Evolutionary conservation across 2,113 vertebrate species (phyloP).

Genomic region (Paradoxurus hermaphroditus): DNA sequence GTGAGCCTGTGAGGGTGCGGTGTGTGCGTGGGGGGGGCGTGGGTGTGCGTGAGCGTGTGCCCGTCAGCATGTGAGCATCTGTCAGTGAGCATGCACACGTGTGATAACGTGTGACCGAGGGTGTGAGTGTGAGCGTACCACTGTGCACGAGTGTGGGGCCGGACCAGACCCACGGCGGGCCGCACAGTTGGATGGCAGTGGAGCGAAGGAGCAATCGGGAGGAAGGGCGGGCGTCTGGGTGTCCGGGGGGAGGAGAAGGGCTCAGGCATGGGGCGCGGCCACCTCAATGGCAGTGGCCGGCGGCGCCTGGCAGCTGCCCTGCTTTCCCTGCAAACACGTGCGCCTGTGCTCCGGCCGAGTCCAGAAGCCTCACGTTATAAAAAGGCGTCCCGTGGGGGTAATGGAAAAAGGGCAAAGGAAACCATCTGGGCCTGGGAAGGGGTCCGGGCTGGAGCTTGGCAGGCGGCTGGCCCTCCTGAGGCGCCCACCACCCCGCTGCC

Average conservation of each 20-base stretch:
- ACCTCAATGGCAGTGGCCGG: neutral
- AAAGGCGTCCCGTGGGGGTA: constrained; percentile 46
- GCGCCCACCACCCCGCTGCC: neutral
- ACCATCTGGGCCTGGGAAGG: neutral
- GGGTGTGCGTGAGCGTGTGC: neutral
- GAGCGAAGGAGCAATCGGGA: neutral
- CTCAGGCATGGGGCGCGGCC: neutral
- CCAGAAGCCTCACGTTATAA: constrained; percentile 38
- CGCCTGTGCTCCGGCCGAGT: neutral
- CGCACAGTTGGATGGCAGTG: neutral
- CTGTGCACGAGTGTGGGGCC: neutral
- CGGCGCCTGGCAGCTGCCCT: neutral
- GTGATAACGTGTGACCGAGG: neutral
- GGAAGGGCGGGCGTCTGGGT: neutral
- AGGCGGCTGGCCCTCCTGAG: neutral
- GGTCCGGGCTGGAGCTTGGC: constrained; percentile 51
- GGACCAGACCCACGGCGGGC: neutral
- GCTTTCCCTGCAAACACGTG: neutral
- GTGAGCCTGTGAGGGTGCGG: neutral
- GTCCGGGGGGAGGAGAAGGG: neutral
- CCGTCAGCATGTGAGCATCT: neutral
- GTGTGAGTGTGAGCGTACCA: neutral
- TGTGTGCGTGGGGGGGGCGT: neutral
- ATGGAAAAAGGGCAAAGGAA: constrained; percentile 19
- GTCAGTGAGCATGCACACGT: neutral